These are phyloP conservation scores for Tragelaphus imberbis DNA, from an alignment of 2,113 vertebrate genomes.

Conservation along the genomic window DNA sequence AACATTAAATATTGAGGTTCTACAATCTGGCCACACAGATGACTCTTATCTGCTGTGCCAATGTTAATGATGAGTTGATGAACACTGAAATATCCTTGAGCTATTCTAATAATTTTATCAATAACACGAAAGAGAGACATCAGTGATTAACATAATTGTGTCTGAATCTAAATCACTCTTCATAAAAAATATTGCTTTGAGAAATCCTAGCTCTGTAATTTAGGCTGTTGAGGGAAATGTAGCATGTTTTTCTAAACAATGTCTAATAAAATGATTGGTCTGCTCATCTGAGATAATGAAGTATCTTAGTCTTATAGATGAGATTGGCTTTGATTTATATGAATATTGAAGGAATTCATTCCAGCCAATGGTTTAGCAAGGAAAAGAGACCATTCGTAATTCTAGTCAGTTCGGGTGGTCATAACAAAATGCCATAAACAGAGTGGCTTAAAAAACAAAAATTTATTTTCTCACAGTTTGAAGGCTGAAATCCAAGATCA, in stretches of 20 bases:
- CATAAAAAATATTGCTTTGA: not conserved
- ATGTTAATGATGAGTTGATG: not conserved
- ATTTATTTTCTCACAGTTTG: not conserved
- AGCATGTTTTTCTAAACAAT: not conserved
- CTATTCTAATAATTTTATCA: not conserved
- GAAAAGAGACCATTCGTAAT: not conserved
- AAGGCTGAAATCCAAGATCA: not conserved
- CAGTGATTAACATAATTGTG: not conserved
- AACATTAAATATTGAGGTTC: not conserved
- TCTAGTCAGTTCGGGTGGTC: not conserved
- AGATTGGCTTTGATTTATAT: not conserved
- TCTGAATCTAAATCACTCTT: not conserved
- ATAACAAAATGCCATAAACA: not conserved
- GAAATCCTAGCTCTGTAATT: not conserved
- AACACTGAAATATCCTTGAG: not conserved
- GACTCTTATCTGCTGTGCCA: not conserved
- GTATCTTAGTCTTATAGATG: not conserved
- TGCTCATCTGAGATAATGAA: not conserved
- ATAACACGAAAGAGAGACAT: not conserved
- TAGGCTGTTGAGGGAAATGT: not conserved
- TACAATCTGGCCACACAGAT: not conserved
- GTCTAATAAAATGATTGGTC: not conserved
- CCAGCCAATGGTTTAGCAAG: not conserved
- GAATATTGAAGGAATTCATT: not conserved
- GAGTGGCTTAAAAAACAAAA: not conserved